Conservation (phyloP, 2,888 invertebrate species). For the Leptothorax acervorum region DNA sequence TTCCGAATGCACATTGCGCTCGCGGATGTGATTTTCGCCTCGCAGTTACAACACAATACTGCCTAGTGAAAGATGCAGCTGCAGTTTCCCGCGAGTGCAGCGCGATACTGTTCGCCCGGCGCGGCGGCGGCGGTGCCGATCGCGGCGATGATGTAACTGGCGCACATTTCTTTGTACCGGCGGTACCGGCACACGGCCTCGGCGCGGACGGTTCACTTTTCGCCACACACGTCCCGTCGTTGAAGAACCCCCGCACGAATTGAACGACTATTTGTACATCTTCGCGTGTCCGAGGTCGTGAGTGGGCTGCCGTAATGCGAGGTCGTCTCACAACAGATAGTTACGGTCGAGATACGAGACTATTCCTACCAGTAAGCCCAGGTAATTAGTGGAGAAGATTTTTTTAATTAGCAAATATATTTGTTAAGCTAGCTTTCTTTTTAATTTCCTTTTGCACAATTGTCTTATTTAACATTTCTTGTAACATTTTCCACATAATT, state of each 20-base stretch:
- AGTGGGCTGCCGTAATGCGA: not conserved
- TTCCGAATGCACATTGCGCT: not conserved
- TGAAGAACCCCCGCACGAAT: slow-evolving; percentile 11
- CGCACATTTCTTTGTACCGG: slow-evolving; percentile 44
- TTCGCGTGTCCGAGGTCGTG: not conserved
- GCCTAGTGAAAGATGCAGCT: not conserved
- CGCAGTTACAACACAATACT: not conserved
- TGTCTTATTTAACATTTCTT: too few species aligned
- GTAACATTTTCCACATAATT: not conserved
- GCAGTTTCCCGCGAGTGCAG: not conserved
- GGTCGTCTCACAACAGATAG: not conserved
- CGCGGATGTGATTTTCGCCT: not conserved
- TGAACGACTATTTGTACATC: slow-evolving; percentile 6
- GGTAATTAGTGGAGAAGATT: slow-evolving; percentile 3
- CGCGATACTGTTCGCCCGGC: slow-evolving; percentile 11
- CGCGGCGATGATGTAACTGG: slow-evolving; percentile 67
- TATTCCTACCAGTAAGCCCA: not conserved
- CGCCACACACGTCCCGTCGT: slow-evolving; percentile 47
- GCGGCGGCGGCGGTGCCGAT: slow-evolving; percentile 43
- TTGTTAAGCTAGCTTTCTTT: slow-evolving; percentile 8
- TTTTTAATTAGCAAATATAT: not conserved
- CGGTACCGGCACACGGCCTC: slow-evolving; percentile 38
- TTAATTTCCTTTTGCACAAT: not conserved
- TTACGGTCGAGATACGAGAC: not conserved
- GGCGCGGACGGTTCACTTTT: slow-evolving; percentile 60